Evolutionary conservation across 2,113 vertebrate genomes (phyloP), one percentile per base, ranked within the genome.

Genomic region (Rhabdornis inornatus): DNA sequence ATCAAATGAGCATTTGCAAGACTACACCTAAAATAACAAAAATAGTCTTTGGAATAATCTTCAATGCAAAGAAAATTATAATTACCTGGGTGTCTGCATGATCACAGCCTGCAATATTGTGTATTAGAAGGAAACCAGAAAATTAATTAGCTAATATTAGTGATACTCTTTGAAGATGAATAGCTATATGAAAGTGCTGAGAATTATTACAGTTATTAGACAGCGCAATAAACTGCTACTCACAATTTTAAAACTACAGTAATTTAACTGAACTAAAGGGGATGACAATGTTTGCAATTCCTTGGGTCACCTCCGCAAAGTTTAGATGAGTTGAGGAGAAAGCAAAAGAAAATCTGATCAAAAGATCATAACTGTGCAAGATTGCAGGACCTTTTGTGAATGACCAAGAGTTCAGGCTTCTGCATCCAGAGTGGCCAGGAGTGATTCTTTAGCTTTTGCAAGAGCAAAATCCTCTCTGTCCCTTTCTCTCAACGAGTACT

Each of bases 101-200:
- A 96, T 95, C 90, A 95, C 59, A 96, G 86, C 78, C 92, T 95
- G 75, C 31, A 70, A 65, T 75, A 91, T 24, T 31, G 24, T 64
- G 24, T 93, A 66, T 92, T 83, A 87, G n/a, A 77, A 92, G 65
- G 92, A 95, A 95, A 83, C 2, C 47, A 90, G 59, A 92, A 96
- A 95, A 96, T 93, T 94, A 95, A 97, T 96, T 95, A 95, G 78
- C 50, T 93, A 86, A 89, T 87, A 44, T 84, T 91, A 93, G 86
- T 83, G 59, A 94, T 92, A 78, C 17, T 49, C 61, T 92, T 95
- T 91, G 81, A 97, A 87, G 61, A 90, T 93, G 15, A 97, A 95
- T 76, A 88, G 47, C 52, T 39, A 10, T 86, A 59, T 44, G 24
- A 90, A 93, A 94, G 16, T 53, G 13, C 16, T 94, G 78, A 91